Evolutionary conservation across 2,888 invertebrate species (phyloP).

Genomic region (Oligia latruncula): DNA sequence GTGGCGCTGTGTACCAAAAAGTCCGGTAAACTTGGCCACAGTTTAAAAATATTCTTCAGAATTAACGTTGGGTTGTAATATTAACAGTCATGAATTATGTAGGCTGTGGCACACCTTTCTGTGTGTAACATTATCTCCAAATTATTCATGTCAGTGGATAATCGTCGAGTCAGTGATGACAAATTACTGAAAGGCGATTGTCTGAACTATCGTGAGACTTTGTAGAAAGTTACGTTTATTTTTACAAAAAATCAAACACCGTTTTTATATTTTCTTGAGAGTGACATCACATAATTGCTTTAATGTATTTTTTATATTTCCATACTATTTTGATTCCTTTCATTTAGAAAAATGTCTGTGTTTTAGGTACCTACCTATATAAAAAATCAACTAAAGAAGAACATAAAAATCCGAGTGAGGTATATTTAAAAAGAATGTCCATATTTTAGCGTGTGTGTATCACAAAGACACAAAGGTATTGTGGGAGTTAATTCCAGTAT

Average conservation of each 20-base stretch:
- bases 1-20: constrained; percentile 44
- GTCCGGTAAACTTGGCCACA: constrained; percentile 37
- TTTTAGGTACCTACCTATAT: constrained; percentile 1
- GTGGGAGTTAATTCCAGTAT: constrained; percentile 40
- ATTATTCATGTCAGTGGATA: constrained; percentile 53
- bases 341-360: neutral
- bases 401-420: constrained; percentile 27
- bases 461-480: constrained; percentile 57
- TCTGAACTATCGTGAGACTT: constrained; percentile 9
- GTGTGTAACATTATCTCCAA: constrained; percentile 38
- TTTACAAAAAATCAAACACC: neutral
- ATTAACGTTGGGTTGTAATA: constrained; percentile 11
- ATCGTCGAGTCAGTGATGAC: constrained; percentile 35
- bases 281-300: neutral
- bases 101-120: constrained; percentile 19
- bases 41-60: constrained; percentile 39
- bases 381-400: constrained; percentile 16
- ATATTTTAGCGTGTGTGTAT: constrained; percentile 46
- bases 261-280: neutral
- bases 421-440: constrained; percentile 50
- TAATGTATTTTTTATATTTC: neutral
- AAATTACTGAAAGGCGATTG: constrained; percentile 36
- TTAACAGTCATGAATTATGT: constrained; percentile 13
- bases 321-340: neutral
- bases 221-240: neutral